Conservation (phyloP, 2,113 vertebrate genomes). For the Periophthalmodon schlosseri region DNA sequence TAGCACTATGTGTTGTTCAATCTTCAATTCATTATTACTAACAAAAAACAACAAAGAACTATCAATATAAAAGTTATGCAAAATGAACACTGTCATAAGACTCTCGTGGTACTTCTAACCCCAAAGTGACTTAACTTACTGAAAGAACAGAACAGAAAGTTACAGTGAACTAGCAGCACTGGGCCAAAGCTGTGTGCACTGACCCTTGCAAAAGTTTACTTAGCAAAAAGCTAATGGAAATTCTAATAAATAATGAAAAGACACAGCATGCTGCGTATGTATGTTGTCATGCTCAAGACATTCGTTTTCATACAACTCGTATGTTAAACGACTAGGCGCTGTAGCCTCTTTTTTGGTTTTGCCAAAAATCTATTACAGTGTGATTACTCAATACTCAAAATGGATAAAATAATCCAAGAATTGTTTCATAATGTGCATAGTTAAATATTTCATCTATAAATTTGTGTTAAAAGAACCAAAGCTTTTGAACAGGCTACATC, state of each 20-base stretch:
- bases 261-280: conserved; percentile 36
- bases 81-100: not conserved
- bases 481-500: not conserved
- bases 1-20: not conserved
- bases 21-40: too few relatives aligned
- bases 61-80: not conserved
- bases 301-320: conserved; percentile 8
- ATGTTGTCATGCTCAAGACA: conserved; percentile 21
- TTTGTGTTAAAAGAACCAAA: not conserved
- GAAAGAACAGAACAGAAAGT: conserved; percentile 19
- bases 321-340: not conserved
- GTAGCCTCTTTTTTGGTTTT: not conserved
- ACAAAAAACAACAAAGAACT: not conserved
- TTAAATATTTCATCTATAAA: not conserved
- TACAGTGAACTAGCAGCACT: conserved; percentile 26
- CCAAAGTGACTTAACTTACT: conserved; percentile 19
- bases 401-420: not conserved
- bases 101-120: not conserved
- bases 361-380: not conserved
- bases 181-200: conserved; percentile 28
- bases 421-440: not conserved
- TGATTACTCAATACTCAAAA: not conserved
- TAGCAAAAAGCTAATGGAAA: conserved; percentile 51
- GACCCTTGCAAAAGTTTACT: conserved; percentile 34
- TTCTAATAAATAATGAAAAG: conserved; percentile 59